Percentiles rank a stretch among this genome's conserved stretches.
Evolutionary conservation across 2,888 invertebrate genomes (phyloP).

Genomic region (Pachymerium ferrugineum): DNA sequence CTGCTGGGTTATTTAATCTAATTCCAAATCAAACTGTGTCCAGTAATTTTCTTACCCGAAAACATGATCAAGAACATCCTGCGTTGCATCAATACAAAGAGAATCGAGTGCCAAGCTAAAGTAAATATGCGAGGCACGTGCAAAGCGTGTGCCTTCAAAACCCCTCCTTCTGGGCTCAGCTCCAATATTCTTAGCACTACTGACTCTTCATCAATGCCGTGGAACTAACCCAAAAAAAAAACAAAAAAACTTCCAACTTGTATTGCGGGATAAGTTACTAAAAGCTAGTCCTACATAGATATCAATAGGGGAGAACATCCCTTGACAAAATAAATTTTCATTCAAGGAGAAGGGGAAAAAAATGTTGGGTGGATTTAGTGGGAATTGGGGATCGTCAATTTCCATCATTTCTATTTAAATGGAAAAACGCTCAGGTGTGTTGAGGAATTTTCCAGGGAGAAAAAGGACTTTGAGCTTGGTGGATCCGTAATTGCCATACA

Average conservation of each 20-base stretch:
- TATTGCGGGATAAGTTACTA: too few species aligned
- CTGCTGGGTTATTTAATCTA: not conserved
- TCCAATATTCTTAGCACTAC: constrained; percentile 5
- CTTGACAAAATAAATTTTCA: not conserved
- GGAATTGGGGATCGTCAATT: not conserved
- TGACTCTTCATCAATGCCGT: not conserved
- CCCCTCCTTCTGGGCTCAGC: not conserved
- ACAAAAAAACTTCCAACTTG: not conserved
- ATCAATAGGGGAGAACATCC: too few species aligned
- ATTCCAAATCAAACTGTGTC: not conserved
- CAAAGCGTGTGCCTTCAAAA: not conserved
- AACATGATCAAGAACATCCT: not conserved
- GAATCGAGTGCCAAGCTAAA: not conserved
- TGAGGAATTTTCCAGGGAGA: not conserved
- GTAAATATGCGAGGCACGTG: not conserved
- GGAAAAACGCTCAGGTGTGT: not conserved
- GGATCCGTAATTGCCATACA: not conserved
- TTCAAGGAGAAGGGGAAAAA: not conserved
- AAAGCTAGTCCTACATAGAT: too few species aligned
- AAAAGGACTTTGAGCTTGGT: not conserved
- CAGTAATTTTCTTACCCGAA: constrained; percentile 14
- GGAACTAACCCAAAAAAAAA: not conserved
- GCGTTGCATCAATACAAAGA: not conserved
- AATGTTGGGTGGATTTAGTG: not conserved
- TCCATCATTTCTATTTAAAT: not conserved